A percentile compares a stretch with the other conserved stretches of the same genome.
Evolutionary conservation across 1,140 invertebrate genomes (phyloP).

Genomic region (Leptinotarsa texana): DNA sequence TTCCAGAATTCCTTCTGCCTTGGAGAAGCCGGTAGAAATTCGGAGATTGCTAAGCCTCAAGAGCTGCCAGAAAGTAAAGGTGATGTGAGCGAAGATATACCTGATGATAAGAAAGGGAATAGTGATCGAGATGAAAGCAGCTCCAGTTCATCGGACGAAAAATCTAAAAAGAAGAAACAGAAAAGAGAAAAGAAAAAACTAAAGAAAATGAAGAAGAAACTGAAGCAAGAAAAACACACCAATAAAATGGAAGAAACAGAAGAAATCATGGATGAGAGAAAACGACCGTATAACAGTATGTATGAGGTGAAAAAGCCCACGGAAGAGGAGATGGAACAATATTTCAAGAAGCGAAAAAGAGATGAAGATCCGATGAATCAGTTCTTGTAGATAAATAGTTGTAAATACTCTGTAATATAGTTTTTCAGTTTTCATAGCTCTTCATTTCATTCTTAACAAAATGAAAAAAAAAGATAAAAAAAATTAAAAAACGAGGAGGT

Average conservation of each 20-base stretch:
- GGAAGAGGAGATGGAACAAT: slow-evolving; percentile 93
- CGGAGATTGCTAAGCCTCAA: slow-evolving; percentile 45
- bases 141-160: slow-evolving; percentile 48
- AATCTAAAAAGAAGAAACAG: neutral
- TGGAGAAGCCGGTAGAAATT: slow-evolving; percentile 73
- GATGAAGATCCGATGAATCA: slow-evolving; percentile 92
- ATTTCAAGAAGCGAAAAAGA: slow-evolving; percentile 80
- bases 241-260: slow-evolving; percentile 68
- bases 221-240: slow-evolving; percentile 63
- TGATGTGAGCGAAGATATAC: slow-evolving; percentile 31
- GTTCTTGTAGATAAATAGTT: slow-evolving; percentile 56
- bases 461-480: slow-evolving; percentile 50
- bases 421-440: too few relatives aligned
- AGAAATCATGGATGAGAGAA: slow-evolving; percentile 81
- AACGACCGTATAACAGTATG: slow-evolving; percentile 91
- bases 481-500: too few relatives aligned
- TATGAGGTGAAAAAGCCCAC: slow-evolving; percentile 80
- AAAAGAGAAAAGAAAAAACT: slow-evolving; percentile 71
- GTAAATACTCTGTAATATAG: too few relatives aligned
- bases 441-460: slow-evolving; percentile 56
- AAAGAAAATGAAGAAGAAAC: slow-evolving; percentile 61
- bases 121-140: slow-evolving; percentile 23
- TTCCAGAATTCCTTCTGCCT: slow-evolving; percentile 83
- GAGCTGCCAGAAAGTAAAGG: slow-evolving; percentile 21
- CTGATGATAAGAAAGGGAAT: slow-evolving; percentile 34